These are phyloP conservation scores for Bambusicola thoracicus DNA, from an alignment of 2,113 vertebrate genomes.

Conservation along the genomic window DNA sequence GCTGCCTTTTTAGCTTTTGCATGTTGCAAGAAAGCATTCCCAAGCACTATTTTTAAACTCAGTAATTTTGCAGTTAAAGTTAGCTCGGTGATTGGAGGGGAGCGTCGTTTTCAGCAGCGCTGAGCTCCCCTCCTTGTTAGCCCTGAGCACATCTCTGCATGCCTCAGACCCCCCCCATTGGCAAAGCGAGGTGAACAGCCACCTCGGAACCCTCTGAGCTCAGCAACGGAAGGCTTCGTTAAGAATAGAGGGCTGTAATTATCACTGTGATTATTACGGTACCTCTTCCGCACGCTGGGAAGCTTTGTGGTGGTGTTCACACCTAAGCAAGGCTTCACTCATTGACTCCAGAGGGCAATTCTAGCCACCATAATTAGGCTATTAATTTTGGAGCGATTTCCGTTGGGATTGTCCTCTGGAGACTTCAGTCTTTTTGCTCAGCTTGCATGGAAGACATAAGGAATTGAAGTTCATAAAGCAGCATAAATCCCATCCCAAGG, in stretches of 20 bases:
- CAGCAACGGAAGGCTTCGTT: neutral
- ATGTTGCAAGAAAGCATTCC: neutral
- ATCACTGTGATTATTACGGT: neutral
- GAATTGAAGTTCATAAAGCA: neutral
- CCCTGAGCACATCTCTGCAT: neutral
- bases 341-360: neutral
- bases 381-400: neutral
- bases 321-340: neutral
- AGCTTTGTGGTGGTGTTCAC: neutral
- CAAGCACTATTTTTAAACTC: neutral
- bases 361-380: neutral
- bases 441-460: fast-evolving
- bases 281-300: neutral
- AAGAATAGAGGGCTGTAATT: neutral
- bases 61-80: neutral
- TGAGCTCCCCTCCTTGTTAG: neutral
- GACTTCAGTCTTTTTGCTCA: neutral
- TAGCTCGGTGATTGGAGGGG: neutral
- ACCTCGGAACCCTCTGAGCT: neutral
- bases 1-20: neutral
- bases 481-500: neutral
- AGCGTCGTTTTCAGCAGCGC: neutral
- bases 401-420: neutral
- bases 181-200: neutral
- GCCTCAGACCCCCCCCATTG: neutral